Conservation (phyloP, 2,888 invertebrate species). For the Drosophila putrida region DNA sequence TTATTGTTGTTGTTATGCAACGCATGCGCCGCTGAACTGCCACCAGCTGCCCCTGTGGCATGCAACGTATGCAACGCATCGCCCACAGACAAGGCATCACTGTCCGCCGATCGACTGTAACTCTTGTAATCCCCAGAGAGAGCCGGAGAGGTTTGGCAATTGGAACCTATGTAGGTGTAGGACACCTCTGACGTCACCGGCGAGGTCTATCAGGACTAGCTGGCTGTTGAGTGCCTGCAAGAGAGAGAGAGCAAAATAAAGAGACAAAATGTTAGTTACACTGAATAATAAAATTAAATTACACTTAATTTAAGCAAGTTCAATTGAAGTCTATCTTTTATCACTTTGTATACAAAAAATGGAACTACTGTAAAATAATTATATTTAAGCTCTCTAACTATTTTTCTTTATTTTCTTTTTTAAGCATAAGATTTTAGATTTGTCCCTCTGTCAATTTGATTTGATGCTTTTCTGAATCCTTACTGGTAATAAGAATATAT, state of each 20-base stretch:
- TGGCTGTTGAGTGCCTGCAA: constrained; percentile 88
- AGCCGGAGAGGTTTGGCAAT: constrained; percentile 84
- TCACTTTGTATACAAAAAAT: too few species aligned
- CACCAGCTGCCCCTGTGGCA: constrained; percentile 36
- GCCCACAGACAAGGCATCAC: constrained; percentile 82
- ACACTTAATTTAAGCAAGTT: too few species aligned
- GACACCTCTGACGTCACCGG: constrained; percentile 92
- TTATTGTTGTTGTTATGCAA: constrained; percentile 65
- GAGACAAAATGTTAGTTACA: too few species aligned
- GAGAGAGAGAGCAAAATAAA: constrained; percentile 54
- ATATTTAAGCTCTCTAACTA: too few species aligned
- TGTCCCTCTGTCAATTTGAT: too few species aligned
- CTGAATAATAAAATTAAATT: too few species aligned
- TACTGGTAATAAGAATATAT: too few species aligned
- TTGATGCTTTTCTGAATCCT: too few species aligned
- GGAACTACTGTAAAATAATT: too few species aligned
- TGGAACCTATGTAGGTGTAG: constrained; percentile 85
- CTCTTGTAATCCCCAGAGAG: constrained; percentile 84
- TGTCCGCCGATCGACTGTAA: constrained; percentile 84
- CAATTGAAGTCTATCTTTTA: too few species aligned
- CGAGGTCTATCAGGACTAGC: constrained; percentile 95
- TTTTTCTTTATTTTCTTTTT: too few species aligned
- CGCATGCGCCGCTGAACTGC: constrained; percentile 62
- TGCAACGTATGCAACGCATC: constrained; percentile 76
- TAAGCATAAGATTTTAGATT: too few species aligned